These are phyloP conservation scores for Xestia rhomboidea DNA, from an alignment of 2,888 invertebrate species.

Conservation along the genomic window DNA sequence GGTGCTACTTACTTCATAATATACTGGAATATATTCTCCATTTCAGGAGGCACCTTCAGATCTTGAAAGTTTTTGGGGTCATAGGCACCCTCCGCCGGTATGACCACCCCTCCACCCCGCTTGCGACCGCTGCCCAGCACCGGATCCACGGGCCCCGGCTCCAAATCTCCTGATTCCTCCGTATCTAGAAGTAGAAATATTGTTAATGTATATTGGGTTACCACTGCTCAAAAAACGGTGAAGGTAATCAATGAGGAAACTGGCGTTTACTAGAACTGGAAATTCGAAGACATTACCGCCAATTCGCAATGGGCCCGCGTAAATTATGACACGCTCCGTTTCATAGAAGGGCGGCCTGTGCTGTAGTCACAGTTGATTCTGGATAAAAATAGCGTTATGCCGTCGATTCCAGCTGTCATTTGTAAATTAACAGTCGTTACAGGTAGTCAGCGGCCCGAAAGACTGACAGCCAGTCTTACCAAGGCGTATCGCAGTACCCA, in stretches of 20 bases:
- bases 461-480: background rate
- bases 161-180: constrained; percentile 81
- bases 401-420: background rate
- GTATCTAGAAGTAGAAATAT: constrained; percentile 75
- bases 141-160: constrained; percentile 73
- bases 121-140: constrained; percentile 77
- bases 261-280: no score
- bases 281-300: no score
- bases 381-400: background rate
- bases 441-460: background rate
- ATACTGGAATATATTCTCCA: constrained; percentile 97
- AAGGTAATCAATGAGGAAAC: background rate
- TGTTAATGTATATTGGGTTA: background rate
- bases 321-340: background rate
- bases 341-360: background rate
- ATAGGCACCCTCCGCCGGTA: constrained; percentile 91
- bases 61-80: constrained; percentile 96
- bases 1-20: constrained; percentile 93
- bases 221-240: background rate
- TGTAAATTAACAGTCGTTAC: background rate
- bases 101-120: constrained; percentile 81
- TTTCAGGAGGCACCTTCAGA: constrained; percentile 94
- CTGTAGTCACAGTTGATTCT: background rate
- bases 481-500: background rate
- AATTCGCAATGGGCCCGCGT: background rate